Conservation (phyloP, 1,140 invertebrate genomes). For the Rhyzopertha dominica region DNA sequence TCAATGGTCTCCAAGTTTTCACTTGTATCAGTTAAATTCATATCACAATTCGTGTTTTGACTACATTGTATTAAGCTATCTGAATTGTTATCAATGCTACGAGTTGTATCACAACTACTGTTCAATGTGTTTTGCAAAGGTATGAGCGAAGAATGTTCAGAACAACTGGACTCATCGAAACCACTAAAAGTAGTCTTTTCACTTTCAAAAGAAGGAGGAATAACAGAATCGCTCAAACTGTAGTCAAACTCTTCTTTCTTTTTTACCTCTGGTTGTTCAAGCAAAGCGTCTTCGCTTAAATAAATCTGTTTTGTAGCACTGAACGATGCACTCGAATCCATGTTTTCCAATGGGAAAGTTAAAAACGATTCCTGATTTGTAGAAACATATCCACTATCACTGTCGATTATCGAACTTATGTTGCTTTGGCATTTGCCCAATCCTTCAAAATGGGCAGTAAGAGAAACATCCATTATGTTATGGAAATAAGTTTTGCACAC, state of each 20-base stretch:
- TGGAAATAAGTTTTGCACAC: too few species aligned
- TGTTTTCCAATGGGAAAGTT: slow-evolving; percentile 19
- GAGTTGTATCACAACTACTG: too few species aligned
- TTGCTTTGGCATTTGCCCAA: neutral
- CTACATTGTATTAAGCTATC: too few species aligned
- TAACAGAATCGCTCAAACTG: slow-evolving; percentile 10
- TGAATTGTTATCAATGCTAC: too few species aligned
- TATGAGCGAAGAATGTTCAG: too few species aligned
- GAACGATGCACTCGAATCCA: slow-evolving; percentile 8
- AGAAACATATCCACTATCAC: slow-evolving; percentile 39
- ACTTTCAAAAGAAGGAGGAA: slow-evolving; percentile 21
- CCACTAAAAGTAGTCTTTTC: slow-evolving; percentile 23
- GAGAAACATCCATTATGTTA: too few species aligned
- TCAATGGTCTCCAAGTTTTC: neutral
- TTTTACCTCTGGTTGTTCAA: slow-evolving; percentile 27
- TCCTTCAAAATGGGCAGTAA: too few species aligned
- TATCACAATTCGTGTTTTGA: too few species aligned
- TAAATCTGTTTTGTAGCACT: slow-evolving; percentile 17
- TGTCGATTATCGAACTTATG: slow-evolving; percentile 24
- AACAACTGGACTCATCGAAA: too few species aligned
- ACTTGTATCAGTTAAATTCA: too few species aligned
- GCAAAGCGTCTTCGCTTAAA: slow-evolving; percentile 35
- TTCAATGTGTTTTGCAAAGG: too few species aligned
- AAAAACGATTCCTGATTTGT: slow-evolving; percentile 34
- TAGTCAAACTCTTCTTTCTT: neutral